phyloP scores from a whole-genome alignment of 2,797 vertebrate genomes.

The Mormyrops boulengeri region DNA sequence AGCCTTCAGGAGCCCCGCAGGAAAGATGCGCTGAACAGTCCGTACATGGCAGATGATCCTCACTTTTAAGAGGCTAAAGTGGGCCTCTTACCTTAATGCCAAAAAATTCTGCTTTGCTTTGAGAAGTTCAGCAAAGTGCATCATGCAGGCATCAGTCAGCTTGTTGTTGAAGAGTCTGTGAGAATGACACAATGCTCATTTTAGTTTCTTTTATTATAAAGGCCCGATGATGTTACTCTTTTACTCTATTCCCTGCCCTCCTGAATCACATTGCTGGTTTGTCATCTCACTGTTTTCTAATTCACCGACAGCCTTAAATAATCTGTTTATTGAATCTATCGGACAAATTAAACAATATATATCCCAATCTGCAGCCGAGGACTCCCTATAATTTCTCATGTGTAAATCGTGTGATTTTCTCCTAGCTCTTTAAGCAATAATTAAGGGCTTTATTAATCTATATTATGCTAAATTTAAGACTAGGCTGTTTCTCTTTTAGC shows the following conservation, averaged over 20 bases:
- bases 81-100: conserved; percentile 62
- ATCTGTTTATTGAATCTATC: background rate
- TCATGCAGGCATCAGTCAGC: conserved; percentile 67
- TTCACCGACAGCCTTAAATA: background rate
- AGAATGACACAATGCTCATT: background rate
- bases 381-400: background rate
- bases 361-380: background rate
- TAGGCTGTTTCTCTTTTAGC: background rate
- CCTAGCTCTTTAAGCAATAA: background rate
- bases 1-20: background rate
- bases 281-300: background rate
- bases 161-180: conserved; percentile 80
- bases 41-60: background rate
- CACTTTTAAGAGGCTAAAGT: conserved; percentile 58
- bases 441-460: background rate
- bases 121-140: conserved; percentile 63
- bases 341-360: background rate
- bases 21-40: conserved; percentile 4
- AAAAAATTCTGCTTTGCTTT: conserved; percentile 67
- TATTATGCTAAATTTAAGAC: background rate
- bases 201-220: background rate
- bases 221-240: background rate
- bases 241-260: background rate
- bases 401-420: background rate
- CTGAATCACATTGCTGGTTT: background rate